Base-by-base conservation (phyloP, 2,888 invertebrate species). In the Trissoscelio sp. region DNA sequence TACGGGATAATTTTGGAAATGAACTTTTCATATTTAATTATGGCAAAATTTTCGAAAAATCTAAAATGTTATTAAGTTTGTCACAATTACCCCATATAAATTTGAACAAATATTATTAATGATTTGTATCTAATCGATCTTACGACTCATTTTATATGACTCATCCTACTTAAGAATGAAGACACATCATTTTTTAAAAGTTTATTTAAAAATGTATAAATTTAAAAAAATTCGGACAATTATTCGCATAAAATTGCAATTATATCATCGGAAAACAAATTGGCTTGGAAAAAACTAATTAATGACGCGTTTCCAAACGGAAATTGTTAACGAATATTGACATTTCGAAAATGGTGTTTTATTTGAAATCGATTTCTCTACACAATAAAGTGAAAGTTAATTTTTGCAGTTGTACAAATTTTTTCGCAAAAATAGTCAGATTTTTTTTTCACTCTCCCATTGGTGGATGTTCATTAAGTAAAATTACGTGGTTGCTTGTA, bases 311-410 rank as follows among this genome's bases (percentile, higher is more conserved):
- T 74, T 69, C 48, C 69, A 74, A 79, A 69, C 79, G 79, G 79
- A 74, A 79, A 74, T 74, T 48, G 28, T 74, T 74, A 42, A 79
- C 73, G 66, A 79, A 55, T 64, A 57, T 74, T 79, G 74, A 79
- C 79, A 79, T 74, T 69, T 55, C 48, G 62, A 66, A 79, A 37
- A 34, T 39, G 37, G 11, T 44, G 55, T 74, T 74, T 79, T 18
- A 74, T 69, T 79, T 80, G 67, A 39, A 51, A 70, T 66, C 75
- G 80, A 75, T 75, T 75, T 75, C 75, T 80, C 70, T 66, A 55
- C 53, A 39, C 80, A 80, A 75, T 66, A 70, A 75, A 80, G 80
- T 75, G 80, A 80, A 80, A 80, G 80, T 70, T 74, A 74, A 75
- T 80, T 80, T 70, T 46, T 60, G 79, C 55, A 57, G 12, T 14